phyloP scores from a whole-genome alignment of 2,888 invertebrate genomes.

The Dascillus cervinus region DNA sequence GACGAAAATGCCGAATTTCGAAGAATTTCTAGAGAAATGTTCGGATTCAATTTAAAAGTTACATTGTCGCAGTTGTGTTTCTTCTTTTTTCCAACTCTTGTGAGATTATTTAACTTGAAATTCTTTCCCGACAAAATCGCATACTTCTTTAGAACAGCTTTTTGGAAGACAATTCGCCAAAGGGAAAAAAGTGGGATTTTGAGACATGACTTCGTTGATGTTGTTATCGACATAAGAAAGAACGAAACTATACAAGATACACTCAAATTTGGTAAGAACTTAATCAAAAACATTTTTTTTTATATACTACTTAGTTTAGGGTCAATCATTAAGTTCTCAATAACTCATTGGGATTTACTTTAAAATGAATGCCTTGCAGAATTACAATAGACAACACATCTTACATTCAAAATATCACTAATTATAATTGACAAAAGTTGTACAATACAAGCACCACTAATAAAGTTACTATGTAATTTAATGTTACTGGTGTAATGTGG shows the following conservation, averaged over 20 bases:
- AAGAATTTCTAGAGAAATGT: constrained; percentile 30
- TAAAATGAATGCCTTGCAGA: too few species aligned
- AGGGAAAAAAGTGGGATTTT: constrained; percentile 20
- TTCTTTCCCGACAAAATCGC: constrained; percentile 24
- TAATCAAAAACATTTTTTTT: too few species aligned
- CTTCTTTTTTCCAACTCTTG: constrained; percentile 25
- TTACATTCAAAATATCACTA: too few species aligned
- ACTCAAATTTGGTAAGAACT: constrained; percentile 22
- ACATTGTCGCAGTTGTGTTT: constrained; percentile 24
- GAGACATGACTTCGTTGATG: constrained; percentile 35
- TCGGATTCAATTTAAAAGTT: constrained; percentile 27
- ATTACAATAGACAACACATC: too few species aligned
- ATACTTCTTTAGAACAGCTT: constrained; percentile 26
- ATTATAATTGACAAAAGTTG: too few species aligned
- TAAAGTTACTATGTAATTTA: too few species aligned
- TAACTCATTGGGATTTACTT: too few species aligned
- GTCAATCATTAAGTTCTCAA: too few species aligned
- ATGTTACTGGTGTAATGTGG: too few species aligned
- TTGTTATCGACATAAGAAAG: constrained; percentile 15
- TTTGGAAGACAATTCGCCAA: constrained; percentile 26
- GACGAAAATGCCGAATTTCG: constrained; percentile 36
- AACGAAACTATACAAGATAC: constrained; percentile 15
- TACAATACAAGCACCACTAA: too few species aligned
- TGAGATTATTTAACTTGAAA: constrained; percentile 23
- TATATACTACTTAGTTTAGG: too few species aligned